A percentile compares a stretch with the other conserved stretches of the same genome.
These are phyloP conservation scores for Limnephilus auricula DNA, from an alignment of 2,888 invertebrate genomes.

Conservation along the genomic window DNA sequence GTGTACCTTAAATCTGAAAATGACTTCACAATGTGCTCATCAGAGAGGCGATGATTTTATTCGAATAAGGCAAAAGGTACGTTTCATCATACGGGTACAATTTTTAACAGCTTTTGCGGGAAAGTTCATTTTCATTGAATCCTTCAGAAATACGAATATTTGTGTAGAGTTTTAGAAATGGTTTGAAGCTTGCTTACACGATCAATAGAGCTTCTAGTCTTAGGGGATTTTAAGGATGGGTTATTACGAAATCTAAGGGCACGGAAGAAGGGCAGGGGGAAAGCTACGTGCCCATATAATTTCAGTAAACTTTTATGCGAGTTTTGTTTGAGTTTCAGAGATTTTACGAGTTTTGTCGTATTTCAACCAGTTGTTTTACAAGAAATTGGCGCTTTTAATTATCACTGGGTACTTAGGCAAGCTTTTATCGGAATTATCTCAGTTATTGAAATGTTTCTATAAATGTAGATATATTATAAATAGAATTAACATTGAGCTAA, in stretches of 20 bases:
- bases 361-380: background rate
- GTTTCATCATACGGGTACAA: background rate
- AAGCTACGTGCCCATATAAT: slow-evolving; percentile 45
- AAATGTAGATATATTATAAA: background rate
- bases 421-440: background rate
- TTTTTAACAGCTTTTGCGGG: background rate
- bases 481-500: too few species aligned
- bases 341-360: slow-evolving; percentile 39
- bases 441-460: background rate
- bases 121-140: background rate
- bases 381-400: slow-evolving; percentile 41
- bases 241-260: slow-evolving; percentile 32
- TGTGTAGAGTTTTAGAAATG: slow-evolving; percentile 35
- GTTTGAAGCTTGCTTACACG: slow-evolving; percentile 65
- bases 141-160: background rate
- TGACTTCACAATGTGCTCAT: background rate
- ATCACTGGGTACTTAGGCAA: background rate
- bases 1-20: slow-evolving; percentile 15
- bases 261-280: slow-evolving; percentile 24
- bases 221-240: slow-evolving; percentile 51
- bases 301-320: slow-evolving; percentile 42
- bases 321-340: slow-evolving; percentile 52
- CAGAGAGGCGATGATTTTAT: background rate
- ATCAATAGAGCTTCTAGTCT: slow-evolving; percentile 63
- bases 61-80: background rate